Evolutionary conservation across 1,140 invertebrate genomes (phyloP), one percentile per base, ranked within the genome.

Genomic region (Eriosoma lanigerum): DNA sequence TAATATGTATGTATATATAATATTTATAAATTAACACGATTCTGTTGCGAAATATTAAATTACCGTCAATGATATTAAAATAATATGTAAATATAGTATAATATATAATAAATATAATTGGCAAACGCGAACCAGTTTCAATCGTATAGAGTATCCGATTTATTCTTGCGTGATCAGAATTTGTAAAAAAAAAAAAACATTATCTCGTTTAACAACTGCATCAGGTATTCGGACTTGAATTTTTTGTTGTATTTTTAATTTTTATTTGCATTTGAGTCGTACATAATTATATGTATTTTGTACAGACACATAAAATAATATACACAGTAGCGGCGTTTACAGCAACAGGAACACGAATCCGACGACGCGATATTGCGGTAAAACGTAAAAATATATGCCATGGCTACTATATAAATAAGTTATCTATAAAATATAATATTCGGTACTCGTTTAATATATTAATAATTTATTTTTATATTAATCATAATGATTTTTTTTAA

Each of bases 331-430:
- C 8, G 60, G 8, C 4, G 10, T 26, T 21, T 62, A 19, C 19
- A 62, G 8, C 8, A 4, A 8, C 32, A 8, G 26, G 24, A 24
- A 24, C 13, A 62, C 15, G 26, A 32, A 32, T 62, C 26, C 17
- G 29, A 62, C 8, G 29, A 38, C 3, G 60, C 29, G 17, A 62
- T 32, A 38, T n/a, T 32, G 19, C 9, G 2, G 29, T 8, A 62
- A 62, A 62, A 38, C 26, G 9, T 62, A 24, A 62, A 62, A 62
- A 62, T 62, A 32, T 62, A 62, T 62, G 60, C 29, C 60, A 62
- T 6, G 29, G 24, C 17, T 24, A 60, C 24, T 12, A 1, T 26
- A 29, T 60, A 60, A 21, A 13, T 15, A 8, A 6, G n/a, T n/a
- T n/a, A n/a, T n/a, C 1, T 60, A 58, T 24, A 26, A 26, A 38